These are phyloP conservation scores for Plectropomus leopardus DNA, from an alignment of 2,113 vertebrate species.

Conservation along the genomic window DNA sequence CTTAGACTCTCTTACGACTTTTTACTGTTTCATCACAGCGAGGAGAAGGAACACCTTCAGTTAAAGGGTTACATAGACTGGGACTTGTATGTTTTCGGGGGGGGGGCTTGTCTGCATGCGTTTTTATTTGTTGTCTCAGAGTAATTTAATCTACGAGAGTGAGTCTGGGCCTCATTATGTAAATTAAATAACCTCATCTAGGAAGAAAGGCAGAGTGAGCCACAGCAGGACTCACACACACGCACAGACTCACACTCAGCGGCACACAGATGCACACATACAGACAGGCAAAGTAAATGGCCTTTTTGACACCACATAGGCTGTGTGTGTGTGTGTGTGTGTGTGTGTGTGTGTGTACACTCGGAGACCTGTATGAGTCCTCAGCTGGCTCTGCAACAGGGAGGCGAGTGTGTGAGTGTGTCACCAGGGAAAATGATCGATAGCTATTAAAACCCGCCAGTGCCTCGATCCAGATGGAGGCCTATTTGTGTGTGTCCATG, in stretches of 20 bases:
- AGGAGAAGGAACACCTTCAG: conserved; percentile 8
- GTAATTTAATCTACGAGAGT: conserved; percentile 82
- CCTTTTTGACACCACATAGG: conserved; percentile 55
- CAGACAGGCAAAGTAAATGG: conserved; percentile 57
- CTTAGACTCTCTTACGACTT: conserved; percentile 43
- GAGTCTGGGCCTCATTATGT: conserved; percentile 82
- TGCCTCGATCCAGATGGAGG: conserved; percentile 75
- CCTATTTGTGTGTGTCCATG: conserved; percentile 50
- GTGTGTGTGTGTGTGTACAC: conserved; percentile 18
- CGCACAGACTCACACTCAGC: conserved; percentile 2
- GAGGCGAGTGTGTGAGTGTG: conserved; percentile 75
- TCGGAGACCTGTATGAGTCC: conserved; percentile 57
- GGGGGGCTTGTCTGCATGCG: conserved; percentile 60
- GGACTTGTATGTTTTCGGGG: conserved; percentile 62
- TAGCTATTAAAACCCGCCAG: conserved; percentile 81
- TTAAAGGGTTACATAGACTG: conserved; percentile 37
- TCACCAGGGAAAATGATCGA: conserved; percentile 82
- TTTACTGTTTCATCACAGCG: conserved; percentile 8
- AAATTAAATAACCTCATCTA: conserved; percentile 82
- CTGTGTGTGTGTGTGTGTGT: conserved; percentile 49
- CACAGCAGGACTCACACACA: conserved; percentile 46
- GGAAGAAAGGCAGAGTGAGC: conserved; percentile 68
- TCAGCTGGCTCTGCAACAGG: conserved; percentile 77
- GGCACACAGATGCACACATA: conserved; percentile 25
- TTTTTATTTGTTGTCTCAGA: conserved; percentile 81